Evolutionary conservation across 2,113 vertebrate genomes (phyloP).

Genomic region (Probosciger aterrimus): DNA sequence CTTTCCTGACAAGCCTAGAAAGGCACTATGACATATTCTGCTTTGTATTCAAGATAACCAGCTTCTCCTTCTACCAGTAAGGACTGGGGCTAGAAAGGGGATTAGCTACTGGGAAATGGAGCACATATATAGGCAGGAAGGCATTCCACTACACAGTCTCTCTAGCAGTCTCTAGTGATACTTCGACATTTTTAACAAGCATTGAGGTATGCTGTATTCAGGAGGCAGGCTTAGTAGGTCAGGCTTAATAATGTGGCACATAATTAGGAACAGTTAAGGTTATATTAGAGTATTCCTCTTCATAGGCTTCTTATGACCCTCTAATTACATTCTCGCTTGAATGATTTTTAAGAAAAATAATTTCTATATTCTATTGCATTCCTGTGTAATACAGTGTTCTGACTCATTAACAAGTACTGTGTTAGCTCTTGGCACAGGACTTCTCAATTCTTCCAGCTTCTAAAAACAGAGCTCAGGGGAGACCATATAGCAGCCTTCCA

Average conservation of each 20-base stretch:
- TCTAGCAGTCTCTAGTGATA: background rate
- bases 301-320: background rate
- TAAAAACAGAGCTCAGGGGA: background rate
- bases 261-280: slow-evolving; percentile 34
- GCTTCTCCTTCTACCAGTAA: background rate
- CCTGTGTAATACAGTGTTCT: background rate
- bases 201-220: background rate
- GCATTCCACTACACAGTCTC: background rate
- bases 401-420: background rate
- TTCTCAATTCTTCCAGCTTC: background rate
- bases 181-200: background rate
- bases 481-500: background rate
- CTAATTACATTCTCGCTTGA: slow-evolving; percentile 49
- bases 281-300: slow-evolving; percentile 19
- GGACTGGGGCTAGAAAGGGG: background rate
- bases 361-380: slow-evolving; percentile 4
- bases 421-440: background rate
- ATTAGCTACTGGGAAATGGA: background rate
- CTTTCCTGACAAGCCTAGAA: background rate
- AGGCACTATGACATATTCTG: background rate
- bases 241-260: slow-evolving; percentile 18
- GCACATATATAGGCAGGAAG: background rate
- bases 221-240: slow-evolving; percentile 16
- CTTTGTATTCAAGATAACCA: background rate
- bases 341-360: slow-evolving; percentile 43